These are phyloP conservation scores for Todus mexicanus DNA, from an alignment of 2,797 vertebrate species.

Conservation along the genomic window DNA sequence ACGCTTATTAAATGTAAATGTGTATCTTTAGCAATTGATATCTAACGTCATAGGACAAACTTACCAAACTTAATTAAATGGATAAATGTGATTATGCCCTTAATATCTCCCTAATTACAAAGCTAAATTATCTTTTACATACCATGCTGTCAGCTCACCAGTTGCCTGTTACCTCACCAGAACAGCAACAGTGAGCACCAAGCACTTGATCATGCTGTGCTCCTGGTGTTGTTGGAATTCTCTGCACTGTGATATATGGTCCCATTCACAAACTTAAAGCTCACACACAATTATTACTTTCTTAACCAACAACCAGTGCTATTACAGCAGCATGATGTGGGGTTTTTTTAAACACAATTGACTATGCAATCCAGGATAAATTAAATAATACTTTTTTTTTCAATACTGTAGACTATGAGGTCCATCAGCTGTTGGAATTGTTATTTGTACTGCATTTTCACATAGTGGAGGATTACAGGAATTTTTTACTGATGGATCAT, in stretches of 20 bases:
- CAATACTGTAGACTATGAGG: not conserved
- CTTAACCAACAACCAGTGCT: not conserved
- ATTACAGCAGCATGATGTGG: not conserved
- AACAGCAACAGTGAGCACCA: not conserved
- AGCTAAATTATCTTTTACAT: not conserved
- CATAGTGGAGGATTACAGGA: not conserved
- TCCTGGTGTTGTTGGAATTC: not conserved
- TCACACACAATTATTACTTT: not conserved
- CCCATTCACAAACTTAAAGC: not conserved
- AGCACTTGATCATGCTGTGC: not conserved
- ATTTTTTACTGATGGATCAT: not conserved
- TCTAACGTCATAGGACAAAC: slow-evolving; percentile 25
- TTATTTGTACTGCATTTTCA: not conserved
- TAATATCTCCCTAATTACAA: slow-evolving; percentile 14
- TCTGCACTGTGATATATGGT: not conserved
- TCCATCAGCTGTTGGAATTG: not conserved
- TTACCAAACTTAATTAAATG: slow-evolving; percentile 4
- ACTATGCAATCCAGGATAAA: not conserved
- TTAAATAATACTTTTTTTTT: not conserved
- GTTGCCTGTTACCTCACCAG: not conserved
- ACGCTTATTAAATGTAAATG: not conserved
- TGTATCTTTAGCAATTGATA: not conserved
- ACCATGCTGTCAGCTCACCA: not conserved
- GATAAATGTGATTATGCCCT: not conserved
- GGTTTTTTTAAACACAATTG: not conserved